Percentiles rank a stretch among this genome's conserved stretches.
Evolutionary conservation across 2,797 vertebrate genomes (phyloP).

Genomic region (Etheostoma perlongum): DNA sequence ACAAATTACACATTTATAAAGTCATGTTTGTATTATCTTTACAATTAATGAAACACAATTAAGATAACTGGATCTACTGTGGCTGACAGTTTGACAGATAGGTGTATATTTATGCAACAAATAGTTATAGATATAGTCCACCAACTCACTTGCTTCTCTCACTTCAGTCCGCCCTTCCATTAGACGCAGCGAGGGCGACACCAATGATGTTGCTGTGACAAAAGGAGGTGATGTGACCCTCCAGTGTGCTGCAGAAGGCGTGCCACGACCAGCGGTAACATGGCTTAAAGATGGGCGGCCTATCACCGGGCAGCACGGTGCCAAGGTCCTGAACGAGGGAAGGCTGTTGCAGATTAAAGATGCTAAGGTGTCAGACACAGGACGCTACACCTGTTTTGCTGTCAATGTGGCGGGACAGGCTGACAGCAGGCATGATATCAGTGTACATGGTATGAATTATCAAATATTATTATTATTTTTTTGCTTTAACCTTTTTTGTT

Average conservation of each 20-base stretch:
- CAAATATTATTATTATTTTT: background rate
- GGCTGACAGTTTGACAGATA: background rate
- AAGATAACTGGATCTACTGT: background rate
- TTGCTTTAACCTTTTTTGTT: background rate
- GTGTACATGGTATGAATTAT: conserved; percentile 89
- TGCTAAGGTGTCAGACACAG: conserved; percentile 88
- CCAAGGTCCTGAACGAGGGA: conserved; percentile 85
- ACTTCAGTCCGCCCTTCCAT: conserved; percentile 91
- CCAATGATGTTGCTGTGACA: conserved; percentile 80
- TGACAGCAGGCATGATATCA: conserved; percentile 92
- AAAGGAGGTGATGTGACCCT: conserved; percentile 88
- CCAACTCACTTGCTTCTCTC: conserved; percentile 61
- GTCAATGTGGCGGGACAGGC: conserved; percentile 92
- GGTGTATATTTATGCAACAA: background rate
- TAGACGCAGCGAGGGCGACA: conserved; percentile 67
- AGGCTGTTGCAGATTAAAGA: conserved; percentile 86
- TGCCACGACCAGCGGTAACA: conserved; percentile 88
- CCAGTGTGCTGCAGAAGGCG: conserved; percentile 89
- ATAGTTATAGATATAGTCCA: background rate
- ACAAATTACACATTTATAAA: background rate
- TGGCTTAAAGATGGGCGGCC: conserved; percentile 96
- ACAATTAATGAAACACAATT: background rate
- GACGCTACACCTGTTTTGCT: conserved; percentile 93
- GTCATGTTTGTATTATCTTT: background rate
- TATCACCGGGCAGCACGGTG: conserved; percentile 73